Evolutionary conservation across 1,140 invertebrate species (phyloP).

Genomic region (Zaprionus kolodkinae): DNA sequence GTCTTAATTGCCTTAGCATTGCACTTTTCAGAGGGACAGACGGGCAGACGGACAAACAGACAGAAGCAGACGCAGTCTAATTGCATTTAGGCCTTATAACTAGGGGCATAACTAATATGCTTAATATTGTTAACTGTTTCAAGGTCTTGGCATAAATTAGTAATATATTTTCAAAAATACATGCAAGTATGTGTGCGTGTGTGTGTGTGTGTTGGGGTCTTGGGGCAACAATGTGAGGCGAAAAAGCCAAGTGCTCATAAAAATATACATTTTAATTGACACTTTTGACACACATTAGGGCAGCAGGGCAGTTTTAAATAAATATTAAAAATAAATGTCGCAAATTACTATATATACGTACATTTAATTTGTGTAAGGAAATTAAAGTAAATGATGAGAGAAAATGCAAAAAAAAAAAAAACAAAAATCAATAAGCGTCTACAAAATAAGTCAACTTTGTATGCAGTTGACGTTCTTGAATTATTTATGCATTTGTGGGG

Average conservation of each 20-base stretch:
- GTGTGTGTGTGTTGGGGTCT: constrained; percentile 1
- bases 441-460: constrained; percentile 38
- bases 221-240: constrained; percentile 10
- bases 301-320: constrained; percentile 14
- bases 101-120: constrained; percentile 27
- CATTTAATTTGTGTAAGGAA: background rate
- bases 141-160: constrained; percentile 49
- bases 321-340: constrained; percentile 2
- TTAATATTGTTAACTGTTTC: constrained; percentile 20
- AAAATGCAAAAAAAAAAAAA: constrained; percentile 24
- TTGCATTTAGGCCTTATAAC: constrained; percentile 26
- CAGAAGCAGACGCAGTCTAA: background rate
- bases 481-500: constrained; percentile 69
- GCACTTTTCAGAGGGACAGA: constrained; percentile 33
- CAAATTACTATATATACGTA: background rate
- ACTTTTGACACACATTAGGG: constrained; percentile 48
- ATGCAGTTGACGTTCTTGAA: constrained; percentile 51
- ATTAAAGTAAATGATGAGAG: constrained; percentile 20
- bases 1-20: constrained; percentile 70
- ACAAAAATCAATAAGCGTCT: too few relatives aligned
- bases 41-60: too few relatives aligned
- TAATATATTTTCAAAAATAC: constrained; percentile 23
- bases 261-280: constrained; percentile 48
- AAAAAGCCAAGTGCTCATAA: constrained; percentile 56
- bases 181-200: background rate